Base-by-base conservation (phyloP, 2,113 vertebrate genomes). In the Chelonoidis abingdonii region DNA sequence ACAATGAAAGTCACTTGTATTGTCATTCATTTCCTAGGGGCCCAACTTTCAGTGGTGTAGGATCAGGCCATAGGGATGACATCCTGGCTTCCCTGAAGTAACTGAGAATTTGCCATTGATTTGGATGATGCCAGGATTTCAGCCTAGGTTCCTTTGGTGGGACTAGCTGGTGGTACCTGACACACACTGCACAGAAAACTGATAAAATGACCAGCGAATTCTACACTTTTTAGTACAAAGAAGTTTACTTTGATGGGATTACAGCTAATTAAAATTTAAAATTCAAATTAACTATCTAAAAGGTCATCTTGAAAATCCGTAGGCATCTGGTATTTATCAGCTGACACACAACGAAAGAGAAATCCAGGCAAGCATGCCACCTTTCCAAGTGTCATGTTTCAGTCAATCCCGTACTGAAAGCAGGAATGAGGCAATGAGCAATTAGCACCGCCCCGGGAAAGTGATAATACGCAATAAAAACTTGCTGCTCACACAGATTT, bases 291-390 rank as follows among this genome's bases (percentile, higher is more conserved):
- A 88, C 94, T 56, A 44, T 86, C 83, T 88, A 11, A 97, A 96
- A 96, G 96, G 97, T 97, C 97, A 97, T 96, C 88, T 90, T 76
- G 89, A 91, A 91, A 94, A 93, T 80, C 93, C 84, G 88, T 25
- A 44, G 89, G 94, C 89, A 80, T 79, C 93, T 93, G 94, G 89
- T 53, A 87, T 84, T 94, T 86, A 90, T 94, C 94, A 90, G 76
- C 94, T 69, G 92, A 89, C 90, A 65, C 78, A 53, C 86, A 89
- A 90, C 79, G 80, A n/a, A 22, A 81, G 76, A 76, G 12, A 80
- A 87, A 84, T 16, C 76, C 83, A 49, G 35, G 44, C 59, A 7
- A 88, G 53, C 72, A 44, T 4, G 29, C 52, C 82, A 79, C 72
- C 44, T 85, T 79, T 84, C 35, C 72, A 59, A 78, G 57, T 65